These are phyloP conservation scores for Scylla paramamosain DNA, from an alignment of 1,140 invertebrate species.

Conservation along the genomic window DNA sequence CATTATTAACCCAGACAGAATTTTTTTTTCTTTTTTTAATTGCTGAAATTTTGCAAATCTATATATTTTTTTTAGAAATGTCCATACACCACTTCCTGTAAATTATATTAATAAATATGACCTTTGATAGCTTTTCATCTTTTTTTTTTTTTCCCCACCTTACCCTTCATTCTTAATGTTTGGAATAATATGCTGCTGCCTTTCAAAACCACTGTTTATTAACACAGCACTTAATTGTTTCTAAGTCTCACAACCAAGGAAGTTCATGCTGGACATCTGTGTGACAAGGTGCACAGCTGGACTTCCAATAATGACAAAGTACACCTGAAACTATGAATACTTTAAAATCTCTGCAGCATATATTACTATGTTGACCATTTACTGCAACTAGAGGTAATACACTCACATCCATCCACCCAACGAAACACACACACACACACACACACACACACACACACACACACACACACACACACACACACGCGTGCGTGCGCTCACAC, in stretches of 20 bases:
- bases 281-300: neutral
- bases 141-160: neutral
- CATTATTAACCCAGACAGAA: neutral
- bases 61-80: neutral
- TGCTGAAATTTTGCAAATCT: neutral
- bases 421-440: neutral
- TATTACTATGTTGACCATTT: conserved; percentile 12
- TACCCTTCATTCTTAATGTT: conserved; percentile 5
- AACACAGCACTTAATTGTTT: neutral
- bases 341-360: neutral
- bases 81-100: neutral
- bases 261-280: neutral
- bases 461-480: neutral
- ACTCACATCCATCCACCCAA: neutral
- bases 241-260: neutral
- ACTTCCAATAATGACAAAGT: neutral
- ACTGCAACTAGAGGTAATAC: neutral
- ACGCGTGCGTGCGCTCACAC: neutral
- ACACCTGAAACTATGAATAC: neutral
- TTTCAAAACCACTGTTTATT: neutral
- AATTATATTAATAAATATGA: neutral
- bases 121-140: neutral
- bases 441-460: neutral
- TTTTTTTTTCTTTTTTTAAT: neutral
- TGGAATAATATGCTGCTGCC: neutral